Conservation (phyloP, 2,113 vertebrate genomes). For the Argyrosomus japonicus region DNA sequence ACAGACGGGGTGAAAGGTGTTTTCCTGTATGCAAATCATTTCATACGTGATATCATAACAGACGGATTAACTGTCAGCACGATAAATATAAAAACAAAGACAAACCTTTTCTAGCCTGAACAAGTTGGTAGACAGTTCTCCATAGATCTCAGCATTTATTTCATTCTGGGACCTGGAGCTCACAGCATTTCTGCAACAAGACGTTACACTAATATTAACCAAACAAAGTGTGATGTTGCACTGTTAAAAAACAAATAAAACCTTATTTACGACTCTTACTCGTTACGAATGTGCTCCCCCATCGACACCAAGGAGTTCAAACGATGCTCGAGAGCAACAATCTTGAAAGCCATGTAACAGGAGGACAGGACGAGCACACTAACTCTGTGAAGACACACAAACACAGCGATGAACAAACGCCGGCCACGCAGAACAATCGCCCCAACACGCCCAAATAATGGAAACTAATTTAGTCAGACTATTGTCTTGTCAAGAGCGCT, state of each 20-base stretch:
- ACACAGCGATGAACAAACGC: background rate
- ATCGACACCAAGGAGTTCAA: conserved; percentile 86
- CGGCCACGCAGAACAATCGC: background rate
- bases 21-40: too few relatives aligned
- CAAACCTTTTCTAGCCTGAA: conserved; percentile 81
- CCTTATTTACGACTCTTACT: conserved; percentile 77
- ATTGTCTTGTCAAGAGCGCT: background rate
- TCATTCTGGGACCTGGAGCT: conserved; percentile 62
- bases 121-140: conserved; percentile 78
- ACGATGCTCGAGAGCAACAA: conserved; percentile 89
- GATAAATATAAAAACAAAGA: too few relatives aligned
- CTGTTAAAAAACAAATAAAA: too few relatives aligned
- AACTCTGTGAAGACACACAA: conserved; percentile 82
- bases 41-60: too few relatives aligned
- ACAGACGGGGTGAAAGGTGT: too few relatives aligned
- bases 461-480: background rate
- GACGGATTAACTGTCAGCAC: too few relatives aligned
- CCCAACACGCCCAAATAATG: conserved; percentile 2
- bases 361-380: conserved; percentile 90
- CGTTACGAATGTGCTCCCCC: conserved; percentile 80
- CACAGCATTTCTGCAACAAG: conserved; percentile 62
- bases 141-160: conserved; percentile 75
- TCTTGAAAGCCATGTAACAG: conserved; percentile 95
- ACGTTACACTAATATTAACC: background rate
- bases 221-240: background rate